phyloP scores from a whole-genome alignment of 2,797 vertebrate genomes.

The Psittacula derbiana region DNA sequence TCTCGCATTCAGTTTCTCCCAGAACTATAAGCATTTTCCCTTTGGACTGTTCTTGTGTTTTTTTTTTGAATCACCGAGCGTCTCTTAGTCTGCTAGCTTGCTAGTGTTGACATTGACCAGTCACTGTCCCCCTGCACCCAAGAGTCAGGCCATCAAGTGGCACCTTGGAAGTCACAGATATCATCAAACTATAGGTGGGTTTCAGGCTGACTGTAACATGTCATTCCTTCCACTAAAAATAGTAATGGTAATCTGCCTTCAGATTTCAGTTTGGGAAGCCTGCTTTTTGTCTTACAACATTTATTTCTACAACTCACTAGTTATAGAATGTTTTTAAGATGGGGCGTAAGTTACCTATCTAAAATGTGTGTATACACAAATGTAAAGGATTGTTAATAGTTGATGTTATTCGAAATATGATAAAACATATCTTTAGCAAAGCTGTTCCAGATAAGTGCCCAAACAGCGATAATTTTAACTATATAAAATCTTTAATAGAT shows the following conservation, averaged over 20 bases:
- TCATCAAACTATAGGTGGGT: background rate
- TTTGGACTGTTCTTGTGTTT: background rate
- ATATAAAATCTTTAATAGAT: background rate
- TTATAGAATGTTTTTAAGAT: background rate
- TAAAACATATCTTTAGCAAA: background rate
- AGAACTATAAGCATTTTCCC: background rate
- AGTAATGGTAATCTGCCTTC: background rate
- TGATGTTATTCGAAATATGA: background rate
- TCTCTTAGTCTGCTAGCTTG: background rate
- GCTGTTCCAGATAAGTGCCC: background rate
- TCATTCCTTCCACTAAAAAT: background rate
- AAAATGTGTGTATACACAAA: background rate
- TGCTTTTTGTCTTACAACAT: background rate
- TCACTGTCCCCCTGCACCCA: background rate
- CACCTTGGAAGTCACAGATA: background rate
- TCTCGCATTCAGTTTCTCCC: background rate
- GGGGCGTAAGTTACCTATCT: background rate
- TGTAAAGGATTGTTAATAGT: background rate
- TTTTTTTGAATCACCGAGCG: background rate
- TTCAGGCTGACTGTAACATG: background rate
- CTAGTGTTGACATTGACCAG: rapidly evolving
- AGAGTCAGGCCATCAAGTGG: background rate
- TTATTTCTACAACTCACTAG: background rate
- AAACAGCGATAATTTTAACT: background rate
- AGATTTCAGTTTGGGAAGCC: background rate